Evolutionary conservation across 2,113 vertebrate species (phyloP).

Genomic region (Carassius carassius): DNA sequence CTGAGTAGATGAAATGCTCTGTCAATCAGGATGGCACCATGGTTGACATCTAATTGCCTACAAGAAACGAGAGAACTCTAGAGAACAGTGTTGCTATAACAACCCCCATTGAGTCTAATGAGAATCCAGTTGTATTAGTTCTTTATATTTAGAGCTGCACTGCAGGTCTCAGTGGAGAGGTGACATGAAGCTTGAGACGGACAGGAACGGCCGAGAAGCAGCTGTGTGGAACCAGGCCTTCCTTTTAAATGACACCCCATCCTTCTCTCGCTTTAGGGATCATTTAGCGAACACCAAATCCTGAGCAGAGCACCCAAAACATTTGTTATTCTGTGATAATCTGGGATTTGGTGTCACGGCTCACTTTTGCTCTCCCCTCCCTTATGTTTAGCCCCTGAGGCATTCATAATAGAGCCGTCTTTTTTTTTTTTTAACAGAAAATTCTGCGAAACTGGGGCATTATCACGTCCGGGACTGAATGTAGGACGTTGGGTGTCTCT

Average conservation of each 20-base stretch:
- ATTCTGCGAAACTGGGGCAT: slow-evolving; percentile 52
- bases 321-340: slow-evolving; percentile 46
- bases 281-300: slow-evolving; percentile 5
- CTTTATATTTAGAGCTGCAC: slow-evolving; percentile 44
- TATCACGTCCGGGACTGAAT: slow-evolving; percentile 48
- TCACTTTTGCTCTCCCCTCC: slow-evolving; percentile 37
- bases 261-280: slow-evolving; percentile 11
- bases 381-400: slow-evolving; percentile 42
- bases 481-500: slow-evolving; percentile 49
- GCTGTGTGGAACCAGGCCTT: slow-evolving; percentile 1
- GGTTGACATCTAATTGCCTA: slow-evolving; percentile 48
- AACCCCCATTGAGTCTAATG: slow-evolving; percentile 39
- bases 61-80: slow-evolving; percentile 46
- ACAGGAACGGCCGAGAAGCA: not conserved
- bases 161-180: slow-evolving; percentile 20
- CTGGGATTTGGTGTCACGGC: slow-evolving; percentile 49
- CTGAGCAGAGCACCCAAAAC: slow-evolving; percentile 7
- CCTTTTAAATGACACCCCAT: slow-evolving; percentile 9
- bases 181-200: not conserved
- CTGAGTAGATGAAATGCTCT: slow-evolving; percentile 32
- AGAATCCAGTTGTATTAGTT: slow-evolving; percentile 45
- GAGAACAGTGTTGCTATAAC: slow-evolving; percentile 43
- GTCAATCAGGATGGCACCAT: slow-evolving; percentile 42
- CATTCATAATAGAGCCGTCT: slow-evolving; percentile 36
- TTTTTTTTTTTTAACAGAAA: slow-evolving; percentile 6